A percentile compares a stretch with the other conserved stretches of the same genome.
Evolutionary conservation across 2,888 invertebrate genomes (phyloP).

Genomic region (Byasa hedistus): DNA sequence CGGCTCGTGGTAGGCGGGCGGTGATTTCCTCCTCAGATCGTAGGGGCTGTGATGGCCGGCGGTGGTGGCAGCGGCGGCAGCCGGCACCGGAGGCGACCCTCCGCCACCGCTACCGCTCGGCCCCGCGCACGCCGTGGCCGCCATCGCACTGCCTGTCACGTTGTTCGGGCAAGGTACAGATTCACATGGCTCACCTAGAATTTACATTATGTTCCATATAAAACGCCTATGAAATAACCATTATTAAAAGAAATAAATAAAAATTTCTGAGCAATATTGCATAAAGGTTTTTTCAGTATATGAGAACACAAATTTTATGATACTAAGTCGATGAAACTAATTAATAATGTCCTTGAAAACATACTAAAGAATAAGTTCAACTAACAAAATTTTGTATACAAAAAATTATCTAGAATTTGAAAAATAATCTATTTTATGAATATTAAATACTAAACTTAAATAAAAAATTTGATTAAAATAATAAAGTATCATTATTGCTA

Average conservation of each 20-base stretch:
- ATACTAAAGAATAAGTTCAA: too few relatives aligned
- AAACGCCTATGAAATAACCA: slow-evolving; percentile 9
- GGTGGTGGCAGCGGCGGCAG: slow-evolving; percentile 84
- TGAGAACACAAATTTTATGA: too few relatives aligned
- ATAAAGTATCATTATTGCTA: too few relatives aligned
- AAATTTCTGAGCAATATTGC: too few relatives aligned
- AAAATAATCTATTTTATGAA: too few relatives aligned
- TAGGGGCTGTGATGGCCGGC: slow-evolving; percentile 92
- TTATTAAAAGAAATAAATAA: background rate
- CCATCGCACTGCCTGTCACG: slow-evolving; percentile 75
- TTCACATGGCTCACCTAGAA: slow-evolving; percentile 88
- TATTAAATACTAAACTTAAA: too few relatives aligned
- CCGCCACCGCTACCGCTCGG: slow-evolving; percentile 77
- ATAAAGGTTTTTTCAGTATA: too few relatives aligned
- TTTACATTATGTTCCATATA: slow-evolving; percentile 9
- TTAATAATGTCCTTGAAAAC: too few relatives aligned
- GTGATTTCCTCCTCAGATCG: slow-evolving; percentile 92
- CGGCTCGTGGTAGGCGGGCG: slow-evolving; percentile 85
- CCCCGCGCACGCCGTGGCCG: slow-evolving; percentile 71
- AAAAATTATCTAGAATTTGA: too few relatives aligned
- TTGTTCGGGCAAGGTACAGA: slow-evolving; percentile 86
- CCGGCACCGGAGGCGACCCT: slow-evolving; percentile 75
- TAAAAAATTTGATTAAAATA: too few relatives aligned
- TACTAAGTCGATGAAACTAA: too few relatives aligned
- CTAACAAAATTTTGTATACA: too few relatives aligned